A percentile compares a stretch with the other conserved stretches of the same genome.
Evolutionary conservation across 2,888 invertebrate genomes (phyloP).

Genomic region (Balanococcus diminutus): DNA sequence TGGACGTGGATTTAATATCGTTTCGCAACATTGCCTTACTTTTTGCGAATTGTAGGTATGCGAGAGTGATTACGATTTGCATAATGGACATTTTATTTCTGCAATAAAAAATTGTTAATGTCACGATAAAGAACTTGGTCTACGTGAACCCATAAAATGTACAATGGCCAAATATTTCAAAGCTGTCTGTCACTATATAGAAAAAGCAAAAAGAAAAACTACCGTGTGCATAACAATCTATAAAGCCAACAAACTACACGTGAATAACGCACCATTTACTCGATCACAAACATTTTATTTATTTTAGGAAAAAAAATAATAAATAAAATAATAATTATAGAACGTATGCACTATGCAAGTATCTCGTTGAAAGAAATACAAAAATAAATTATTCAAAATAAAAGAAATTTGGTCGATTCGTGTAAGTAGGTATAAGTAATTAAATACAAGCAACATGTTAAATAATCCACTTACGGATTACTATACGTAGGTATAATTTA

Average conservation of each 20-base stretch:
- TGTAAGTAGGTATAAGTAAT: neutral
- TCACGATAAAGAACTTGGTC: neutral
- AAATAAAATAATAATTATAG: neutral
- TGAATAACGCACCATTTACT: neutral
- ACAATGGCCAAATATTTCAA: neutral
- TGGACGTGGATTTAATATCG: neutral
- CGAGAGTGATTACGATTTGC: neutral
- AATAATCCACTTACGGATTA: constrained; percentile 7
- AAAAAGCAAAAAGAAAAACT: neutral
- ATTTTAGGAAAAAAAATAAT: constrained; percentile 2
- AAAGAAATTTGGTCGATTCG: constrained; percentile 10
- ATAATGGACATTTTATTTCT: neutral
- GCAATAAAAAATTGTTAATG: neutral
- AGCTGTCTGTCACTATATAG: neutral
- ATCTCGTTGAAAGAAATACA: neutral
- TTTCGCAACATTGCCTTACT: neutral
- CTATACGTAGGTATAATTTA: neutral
- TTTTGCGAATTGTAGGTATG: neutral
- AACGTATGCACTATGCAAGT: neutral
- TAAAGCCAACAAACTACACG: neutral
- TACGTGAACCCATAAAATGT: neutral
- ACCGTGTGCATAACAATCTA: neutral
- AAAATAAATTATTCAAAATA: constrained; percentile 9
- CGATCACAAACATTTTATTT: constrained; percentile 27
- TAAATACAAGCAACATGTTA: neutral